Conservation (phyloP, 2,888 invertebrate genomes). For the Octodonta nipae region DNA sequence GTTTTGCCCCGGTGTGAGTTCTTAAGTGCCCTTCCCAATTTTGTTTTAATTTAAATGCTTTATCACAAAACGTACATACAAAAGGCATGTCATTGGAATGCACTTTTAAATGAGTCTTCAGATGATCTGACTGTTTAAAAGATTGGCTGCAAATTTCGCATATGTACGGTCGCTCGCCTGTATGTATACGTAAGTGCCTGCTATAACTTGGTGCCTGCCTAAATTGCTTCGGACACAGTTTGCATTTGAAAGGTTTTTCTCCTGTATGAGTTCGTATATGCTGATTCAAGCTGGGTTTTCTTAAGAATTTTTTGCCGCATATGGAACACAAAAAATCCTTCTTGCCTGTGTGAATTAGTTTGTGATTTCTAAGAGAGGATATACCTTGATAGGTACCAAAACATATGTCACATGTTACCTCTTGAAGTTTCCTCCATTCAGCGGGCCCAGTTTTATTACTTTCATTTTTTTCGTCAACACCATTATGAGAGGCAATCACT, state of each 20-base stretch:
- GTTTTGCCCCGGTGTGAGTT: constrained; percentile 16
- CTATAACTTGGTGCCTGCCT: neutral
- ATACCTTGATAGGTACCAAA: no score
- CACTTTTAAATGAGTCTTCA: constrained; percentile 12
- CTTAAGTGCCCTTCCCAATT: constrained; percentile 13
- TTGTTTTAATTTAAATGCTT: constrained; percentile 12
- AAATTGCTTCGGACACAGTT: constrained; percentile 22
- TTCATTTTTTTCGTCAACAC: no score
- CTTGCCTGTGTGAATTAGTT: constrained; percentile 23
- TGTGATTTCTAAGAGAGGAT: constrained; percentile 21
- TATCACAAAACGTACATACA: constrained; percentile 11
- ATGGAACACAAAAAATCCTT: constrained; percentile 18
- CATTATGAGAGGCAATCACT: no score
- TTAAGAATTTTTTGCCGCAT: constrained; percentile 20
- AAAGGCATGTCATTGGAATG: constrained; percentile 14
- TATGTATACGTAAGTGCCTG: constrained; percentile 1
- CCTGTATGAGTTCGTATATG: constrained; percentile 22
- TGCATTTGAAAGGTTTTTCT: constrained; percentile 22
- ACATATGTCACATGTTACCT: no score
- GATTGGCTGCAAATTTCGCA: constrained; percentile 11
- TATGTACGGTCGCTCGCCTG: constrained; percentile 9
- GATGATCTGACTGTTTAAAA: constrained; percentile 12
- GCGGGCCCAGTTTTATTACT: no score
- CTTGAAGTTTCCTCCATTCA: no score
- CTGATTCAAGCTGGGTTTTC: constrained; percentile 16